Evolutionary conservation across 2,888 invertebrate species (phyloP).

Genomic region (Eristalis arbustorum): DNA sequence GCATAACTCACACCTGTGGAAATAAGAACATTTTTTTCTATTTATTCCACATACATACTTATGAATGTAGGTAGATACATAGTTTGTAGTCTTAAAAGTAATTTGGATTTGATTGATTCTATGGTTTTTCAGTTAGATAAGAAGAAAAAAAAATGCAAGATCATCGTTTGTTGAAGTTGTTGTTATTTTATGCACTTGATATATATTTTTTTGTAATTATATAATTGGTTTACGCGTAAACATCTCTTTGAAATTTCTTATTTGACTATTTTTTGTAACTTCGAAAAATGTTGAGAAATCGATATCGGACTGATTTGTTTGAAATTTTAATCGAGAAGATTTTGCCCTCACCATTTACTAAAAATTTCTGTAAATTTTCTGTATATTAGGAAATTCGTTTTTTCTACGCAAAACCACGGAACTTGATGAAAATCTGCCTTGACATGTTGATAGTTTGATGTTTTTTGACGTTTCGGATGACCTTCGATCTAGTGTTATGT

Average conservation of each 20-base stretch:
- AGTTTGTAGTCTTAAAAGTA: not conserved
- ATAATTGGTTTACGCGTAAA: slow-evolving; percentile 65
- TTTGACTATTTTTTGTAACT: not conserved
- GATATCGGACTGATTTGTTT: not conserved
- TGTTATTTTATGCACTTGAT: slow-evolving; percentile 23
- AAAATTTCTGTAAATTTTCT: not conserved
- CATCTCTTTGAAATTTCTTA: slow-evolving; percentile 15
- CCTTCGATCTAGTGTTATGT: slow-evolving; percentile 25
- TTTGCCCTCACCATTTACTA: slow-evolving; percentile 46
- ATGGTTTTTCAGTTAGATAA: not conserved
- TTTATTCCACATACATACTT: not conserved
- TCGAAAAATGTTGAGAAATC: not conserved
- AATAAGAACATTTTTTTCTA: not conserved
- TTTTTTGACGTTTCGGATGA: slow-evolving; percentile 48
- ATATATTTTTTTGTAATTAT: slow-evolving; percentile 50
- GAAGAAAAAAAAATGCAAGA: not conserved
- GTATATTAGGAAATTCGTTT: slow-evolving; percentile 2
- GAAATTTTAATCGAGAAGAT: not conserved
- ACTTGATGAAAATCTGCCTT: slow-evolving; percentile 47
- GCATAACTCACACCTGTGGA: slow-evolving; percentile 60
- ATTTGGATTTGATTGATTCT: not conserved
- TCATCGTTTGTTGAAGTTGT: not conserved
- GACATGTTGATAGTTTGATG: slow-evolving; percentile 46
- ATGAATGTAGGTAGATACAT: not conserved
- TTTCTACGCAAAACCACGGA: slow-evolving; percentile 5